Base-by-base conservation (phyloP, 2,113 vertebrate species). In the Epinephelus moara region DNA sequence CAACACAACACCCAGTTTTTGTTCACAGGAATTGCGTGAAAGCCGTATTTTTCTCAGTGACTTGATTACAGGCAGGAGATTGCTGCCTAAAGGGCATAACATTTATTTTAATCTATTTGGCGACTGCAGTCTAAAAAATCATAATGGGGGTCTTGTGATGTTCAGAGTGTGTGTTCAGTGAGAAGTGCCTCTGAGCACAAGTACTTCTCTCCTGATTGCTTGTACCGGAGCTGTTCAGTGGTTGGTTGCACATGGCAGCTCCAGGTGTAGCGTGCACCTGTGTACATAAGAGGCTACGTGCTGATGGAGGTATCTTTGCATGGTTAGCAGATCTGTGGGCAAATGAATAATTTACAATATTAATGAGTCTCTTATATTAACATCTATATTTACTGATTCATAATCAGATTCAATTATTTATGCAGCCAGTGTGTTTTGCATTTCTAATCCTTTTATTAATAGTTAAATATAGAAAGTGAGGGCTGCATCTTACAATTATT, bases 231-330 rank as follows among this genome's bases (percentile, higher is more conserved):
- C 56, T 70, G 27, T 40, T 74, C 56, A 76, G 75, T 64, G 40
- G 0, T 42, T 76, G 21, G 67, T 30, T 73, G 49, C 53, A 56
- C 73, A 61, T 59, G 47, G 12, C 33, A 9, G 64, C 55, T 78
- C 59, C 86, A 82, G 85, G 76, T 92, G 69, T 69, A 42, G 12
- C 21, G 78, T 75, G 60, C 59, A 75, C 50, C 49, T 77, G 78
- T 69, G 70, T 33, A 12, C 61, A 37, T n/a, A 37, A 17, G 19
- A 73, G 12, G 21, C 11, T 45, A 45, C 11, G 11, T 45, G 61
- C 62, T 78, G 63, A 52, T n/a, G 47, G 21, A 45, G 37, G 33
- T 68, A 21, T 66, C 59, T 66, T 40, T 76, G 78, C 30, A 17
- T 42, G n/a, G 17, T 45, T 52, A 30, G 67, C 75, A 82, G 27